phyloP scores from a whole-genome alignment of 1,140 invertebrate species.

The Drosophila prosaltans region DNA sequence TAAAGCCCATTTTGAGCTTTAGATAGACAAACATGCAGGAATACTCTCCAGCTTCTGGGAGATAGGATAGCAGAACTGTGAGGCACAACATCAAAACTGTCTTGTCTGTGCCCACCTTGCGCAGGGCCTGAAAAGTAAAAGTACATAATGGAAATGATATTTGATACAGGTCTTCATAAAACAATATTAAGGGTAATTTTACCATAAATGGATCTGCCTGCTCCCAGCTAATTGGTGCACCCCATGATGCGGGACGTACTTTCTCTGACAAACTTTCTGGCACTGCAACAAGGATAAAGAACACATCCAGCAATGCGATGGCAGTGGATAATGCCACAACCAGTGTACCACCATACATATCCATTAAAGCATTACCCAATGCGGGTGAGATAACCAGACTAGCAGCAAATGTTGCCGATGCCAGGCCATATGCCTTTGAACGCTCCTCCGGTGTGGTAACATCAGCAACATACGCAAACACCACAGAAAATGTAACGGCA shows the following conservation, averaged over 20 bases:
- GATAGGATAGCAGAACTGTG: slow-evolving; percentile 98
- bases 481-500: slow-evolving; percentile 99
- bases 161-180: no score
- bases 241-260: slow-evolving; percentile 90
- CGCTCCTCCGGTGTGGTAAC: slow-evolving; percentile 99
- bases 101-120: slow-evolving; percentile 97
- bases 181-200: slow-evolving; percentile 17
- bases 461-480: slow-evolving; percentile 99
- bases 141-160: no score
- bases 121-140: slow-evolving; percentile 86
- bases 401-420: slow-evolving; percentile 99
- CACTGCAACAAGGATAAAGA: slow-evolving; percentile 99
- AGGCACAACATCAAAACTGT: slow-evolving; percentile 98
- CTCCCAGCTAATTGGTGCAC: slow-evolving; percentile 95
- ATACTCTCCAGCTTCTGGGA: slow-evolving; percentile 99
- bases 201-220: slow-evolving; percentile 98
- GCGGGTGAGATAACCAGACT: slow-evolving; percentile 98
- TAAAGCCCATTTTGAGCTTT: slow-evolving; percentile 98
- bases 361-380: slow-evolving; percentile 96
- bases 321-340: slow-evolving; percentile 98
- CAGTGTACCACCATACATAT: slow-evolving; percentile 94
- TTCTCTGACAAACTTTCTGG: slow-evolving; percentile 99
- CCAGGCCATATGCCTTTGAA: slow-evolving; percentile 97
- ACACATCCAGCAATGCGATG: slow-evolving; percentile 97
- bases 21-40: slow-evolving; percentile 99